Evolutionary conservation across 2,113 vertebrate genomes (phyloP).

Genomic region (Taxidea taxus): DNA sequence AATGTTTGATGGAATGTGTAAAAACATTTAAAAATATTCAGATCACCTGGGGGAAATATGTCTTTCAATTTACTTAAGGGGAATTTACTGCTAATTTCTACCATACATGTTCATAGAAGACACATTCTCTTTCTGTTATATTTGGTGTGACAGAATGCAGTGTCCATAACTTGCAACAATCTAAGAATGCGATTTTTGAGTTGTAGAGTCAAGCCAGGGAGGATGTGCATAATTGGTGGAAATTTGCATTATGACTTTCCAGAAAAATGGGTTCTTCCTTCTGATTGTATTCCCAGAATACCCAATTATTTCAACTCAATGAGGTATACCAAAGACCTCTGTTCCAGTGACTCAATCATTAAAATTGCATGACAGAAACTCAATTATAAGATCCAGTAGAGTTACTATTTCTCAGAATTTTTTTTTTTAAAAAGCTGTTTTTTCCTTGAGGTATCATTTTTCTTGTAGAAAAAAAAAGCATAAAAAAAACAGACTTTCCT

Average conservation of each 20-base stretch:
- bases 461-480: neutral
- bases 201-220: neutral
- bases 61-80: neutral
- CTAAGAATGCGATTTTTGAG: neutral
- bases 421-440: neutral
- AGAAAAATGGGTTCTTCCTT: constrained; percentile 4
- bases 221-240: neutral
- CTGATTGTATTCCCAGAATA: constrained; percentile 45
- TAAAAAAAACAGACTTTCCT: neutral
- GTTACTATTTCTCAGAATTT: constrained; percentile 27
- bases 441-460: constrained; percentile 34
- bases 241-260: constrained; percentile 15
- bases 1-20: neutral
- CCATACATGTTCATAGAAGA: neutral
- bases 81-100: neutral
- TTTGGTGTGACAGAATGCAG: neutral
- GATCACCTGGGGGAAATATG: neutral
- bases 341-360: constrained; percentile 58
- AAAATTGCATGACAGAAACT: constrained; percentile 29
- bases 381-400: constrained; percentile 23
- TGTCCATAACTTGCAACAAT: neutral
- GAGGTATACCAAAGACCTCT: constrained; percentile 54
- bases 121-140: neutral
- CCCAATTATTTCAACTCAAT: constrained; percentile 47
- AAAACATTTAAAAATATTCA: neutral